These are phyloP conservation scores for Tupiocoris notatus DNA, from an alignment of 2,888 invertebrate genomes.

Conservation along the genomic window DNA sequence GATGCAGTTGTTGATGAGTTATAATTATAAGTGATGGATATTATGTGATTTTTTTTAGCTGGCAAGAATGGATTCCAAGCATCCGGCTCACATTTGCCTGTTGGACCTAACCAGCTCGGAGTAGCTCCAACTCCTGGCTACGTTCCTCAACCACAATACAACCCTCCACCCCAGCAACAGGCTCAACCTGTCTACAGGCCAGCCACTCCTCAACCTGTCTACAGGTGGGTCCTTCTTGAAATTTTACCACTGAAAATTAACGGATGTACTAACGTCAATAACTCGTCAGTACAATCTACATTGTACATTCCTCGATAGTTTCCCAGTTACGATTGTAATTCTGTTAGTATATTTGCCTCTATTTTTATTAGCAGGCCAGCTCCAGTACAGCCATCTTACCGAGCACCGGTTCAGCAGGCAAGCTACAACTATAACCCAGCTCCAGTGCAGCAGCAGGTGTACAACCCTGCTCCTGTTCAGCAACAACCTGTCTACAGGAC, in stretches of 20 bases:
- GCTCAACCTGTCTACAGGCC: not conserved
- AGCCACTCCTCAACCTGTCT: slow-evolving; percentile 54
- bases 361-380: slow-evolving; percentile 46
- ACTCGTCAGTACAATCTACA: too few relatives aligned
- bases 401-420: slow-evolving; percentile 53
- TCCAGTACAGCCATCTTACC: slow-evolving; percentile 57
- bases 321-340: too few relatives aligned
- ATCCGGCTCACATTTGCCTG: slow-evolving; percentile 69
- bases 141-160: slow-evolving; percentile 58
- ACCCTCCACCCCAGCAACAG: slow-evolving; percentile 54
- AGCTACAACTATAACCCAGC: slow-evolving; percentile 50
- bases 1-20: too few relatives aligned
- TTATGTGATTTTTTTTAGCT: slow-evolving; percentile 56
- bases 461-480: slow-evolving; percentile 59
- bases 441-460: slow-evolving; percentile 57
- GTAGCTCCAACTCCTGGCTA: slow-evolving; percentile 49
- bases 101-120: slow-evolving; percentile 49
- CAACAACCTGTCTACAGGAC: slow-evolving; percentile 53
- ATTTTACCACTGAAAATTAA: too few relatives aligned
- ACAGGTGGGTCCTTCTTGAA: too few relatives aligned
- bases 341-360: too few relatives aligned
- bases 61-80: slow-evolving; percentile 76
- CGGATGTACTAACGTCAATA: too few relatives aligned
- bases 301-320: too few relatives aligned
- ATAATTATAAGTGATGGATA: too few relatives aligned